Evolutionary conservation across 2,797 vertebrate genomes (phyloP), one percentile per base, ranked within the genome.

Genomic region (Diplodus puntazzo): DNA sequence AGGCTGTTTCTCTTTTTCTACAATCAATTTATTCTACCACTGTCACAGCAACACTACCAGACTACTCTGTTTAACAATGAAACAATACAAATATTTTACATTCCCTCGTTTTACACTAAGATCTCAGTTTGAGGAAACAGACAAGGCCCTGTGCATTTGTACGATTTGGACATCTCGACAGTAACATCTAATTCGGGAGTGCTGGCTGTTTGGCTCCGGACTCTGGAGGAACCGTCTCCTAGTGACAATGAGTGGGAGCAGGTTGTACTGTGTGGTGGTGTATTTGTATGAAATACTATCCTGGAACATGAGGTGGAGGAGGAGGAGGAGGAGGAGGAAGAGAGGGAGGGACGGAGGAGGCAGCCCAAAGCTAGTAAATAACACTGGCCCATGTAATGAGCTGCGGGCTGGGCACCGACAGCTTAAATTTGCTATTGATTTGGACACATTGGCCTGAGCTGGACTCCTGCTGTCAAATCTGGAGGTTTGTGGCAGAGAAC

Each of bases 381-480:
- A 90, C 63, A 50, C 59, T 27, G 57, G 66, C 59, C 76, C 52
- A 30, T 75, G 86, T 89, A 88, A 91, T 91, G 82, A 89, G 82
- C 80, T 83, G 64, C 69, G 71, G 69, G 55, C 74, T 62, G 65
- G 71, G 69, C 60, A 16, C 61, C 12, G n/a, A 79, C 83, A 81
- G 77, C 80, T 67, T 81, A 80, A 80, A 92, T 87, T 73, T 81
- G 58, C 63, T 92, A 91, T 88, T 87, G 88, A 90, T 90, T 89
- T 70, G 54, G 69, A 79, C 46, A 48, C 73, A 65, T 67, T 21
- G 27, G 52, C 69, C 53, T 5, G 60, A 81, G 77, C 62, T 65
- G 75, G 73, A 80, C 58, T 55, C 3, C 60, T 39, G 73, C 72
- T 73, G 81, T 79, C 52, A 71, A 67, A 83, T 77, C 53, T 48